These are phyloP conservation scores for Sarcophaga subvicina DNA, from an alignment of 2,888 invertebrate genomes.

Conservation along the genomic window DNA sequence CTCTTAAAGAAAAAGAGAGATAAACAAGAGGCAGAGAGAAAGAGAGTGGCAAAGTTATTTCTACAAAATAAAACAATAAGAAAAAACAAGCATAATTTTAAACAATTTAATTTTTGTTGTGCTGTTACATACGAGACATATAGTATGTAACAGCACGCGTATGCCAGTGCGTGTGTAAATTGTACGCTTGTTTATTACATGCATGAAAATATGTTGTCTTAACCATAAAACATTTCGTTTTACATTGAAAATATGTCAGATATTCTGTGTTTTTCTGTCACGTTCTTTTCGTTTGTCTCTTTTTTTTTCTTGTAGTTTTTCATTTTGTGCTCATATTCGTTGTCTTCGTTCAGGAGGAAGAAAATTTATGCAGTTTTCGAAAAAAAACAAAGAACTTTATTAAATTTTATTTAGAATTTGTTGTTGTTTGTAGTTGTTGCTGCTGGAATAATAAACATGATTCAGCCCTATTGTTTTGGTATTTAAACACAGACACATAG, in stretches of 20 bases:
- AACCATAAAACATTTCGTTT: conserved; percentile 68
- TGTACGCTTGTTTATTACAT: neutral
- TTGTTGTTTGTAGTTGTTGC: neutral
- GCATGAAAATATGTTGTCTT: conserved; percentile 54
- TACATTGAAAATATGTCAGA: conserved; percentile 66
- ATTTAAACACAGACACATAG: conserved; percentile 26
- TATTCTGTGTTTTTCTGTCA: neutral
- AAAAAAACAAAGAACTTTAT: conserved; percentile 64
- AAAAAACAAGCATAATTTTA: no score
- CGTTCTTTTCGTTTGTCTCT: neutral
- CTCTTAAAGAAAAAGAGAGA: no score
- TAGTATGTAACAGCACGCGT: no score
- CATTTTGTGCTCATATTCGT: no score
- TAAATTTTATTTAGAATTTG: conserved; percentile 59
- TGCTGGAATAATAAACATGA: no score
- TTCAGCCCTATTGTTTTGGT: no score
- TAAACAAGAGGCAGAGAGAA: no score
- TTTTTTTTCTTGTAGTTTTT: neutral
- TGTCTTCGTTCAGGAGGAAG: neutral
- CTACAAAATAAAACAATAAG: no score
- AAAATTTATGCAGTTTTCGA: conserved; percentile 62
- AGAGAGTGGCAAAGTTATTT: no score
- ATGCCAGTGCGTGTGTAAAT: neutral
- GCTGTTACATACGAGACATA: no score
- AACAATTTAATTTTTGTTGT: no score